Percentiles rank a stretch among this genome's conserved stretches.
Evolutionary conservation across 2,888 invertebrate species (phyloP).

Genomic region (Oscheius sp.): DNA sequence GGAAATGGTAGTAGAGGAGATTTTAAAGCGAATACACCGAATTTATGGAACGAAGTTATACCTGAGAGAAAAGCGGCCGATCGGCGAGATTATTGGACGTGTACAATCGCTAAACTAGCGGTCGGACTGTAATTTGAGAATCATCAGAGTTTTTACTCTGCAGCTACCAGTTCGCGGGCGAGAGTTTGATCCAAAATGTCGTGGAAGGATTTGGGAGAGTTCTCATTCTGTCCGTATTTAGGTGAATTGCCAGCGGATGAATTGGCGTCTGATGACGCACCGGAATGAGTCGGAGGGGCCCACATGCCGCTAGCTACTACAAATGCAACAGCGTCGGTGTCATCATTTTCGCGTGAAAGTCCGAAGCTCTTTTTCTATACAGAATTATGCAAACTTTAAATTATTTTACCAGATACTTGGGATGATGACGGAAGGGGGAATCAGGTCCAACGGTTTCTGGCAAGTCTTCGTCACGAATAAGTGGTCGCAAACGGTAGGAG

Average conservation of each 20-base stretch:
- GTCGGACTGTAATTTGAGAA: slow-evolving; percentile 12
- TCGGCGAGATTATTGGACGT: not conserved
- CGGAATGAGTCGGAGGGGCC: not conserved
- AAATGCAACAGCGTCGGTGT: slow-evolving; percentile 16
- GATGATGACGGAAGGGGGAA: slow-evolving; percentile 54
- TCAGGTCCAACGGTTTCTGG: slow-evolving; percentile 57
- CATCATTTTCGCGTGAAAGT: not conserved
- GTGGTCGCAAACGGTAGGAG: slow-evolving; percentile 36
- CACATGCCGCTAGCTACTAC: slow-evolving; percentile 22
- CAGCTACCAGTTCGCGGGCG: slow-evolving; percentile 20
- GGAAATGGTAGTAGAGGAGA: not conserved
- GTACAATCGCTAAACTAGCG: slow-evolving; percentile 8
- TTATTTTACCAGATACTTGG: slow-evolving; percentile 52
- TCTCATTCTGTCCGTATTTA: not conserved
- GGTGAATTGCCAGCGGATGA: slow-evolving; percentile 17
- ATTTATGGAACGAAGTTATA: slow-evolving; percentile 15
- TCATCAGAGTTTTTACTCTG: slow-evolving; percentile 17
- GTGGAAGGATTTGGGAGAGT: slow-evolving; percentile 17
- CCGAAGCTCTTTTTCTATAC: slow-evolving; percentile 23
- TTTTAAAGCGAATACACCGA: slow-evolving; percentile 20
- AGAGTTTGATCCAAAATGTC: slow-evolving; percentile 21
- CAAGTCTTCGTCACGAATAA: slow-evolving; percentile 50
- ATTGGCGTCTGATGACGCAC: slow-evolving; percentile 1
- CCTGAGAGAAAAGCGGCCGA: slow-evolving; percentile 12
- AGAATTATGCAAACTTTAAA: not conserved